Conservation (phyloP, 2,113 vertebrate species). For the Petromus typicus region DNA sequence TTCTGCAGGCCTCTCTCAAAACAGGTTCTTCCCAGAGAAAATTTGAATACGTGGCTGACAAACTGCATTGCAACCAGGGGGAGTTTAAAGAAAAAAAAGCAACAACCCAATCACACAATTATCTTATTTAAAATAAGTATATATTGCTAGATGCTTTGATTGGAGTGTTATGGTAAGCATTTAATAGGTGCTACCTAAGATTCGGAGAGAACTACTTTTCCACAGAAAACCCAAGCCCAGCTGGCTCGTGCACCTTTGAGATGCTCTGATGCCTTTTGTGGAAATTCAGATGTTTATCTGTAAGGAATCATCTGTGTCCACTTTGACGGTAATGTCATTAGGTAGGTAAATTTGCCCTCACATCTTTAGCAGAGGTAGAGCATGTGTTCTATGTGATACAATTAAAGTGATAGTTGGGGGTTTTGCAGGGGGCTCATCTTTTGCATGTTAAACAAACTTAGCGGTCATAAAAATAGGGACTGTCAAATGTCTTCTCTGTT, state of each 20-base stretch:
- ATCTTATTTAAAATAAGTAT: constrained; percentile 74
- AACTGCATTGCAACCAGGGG: constrained; percentile 51
- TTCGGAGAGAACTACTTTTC: constrained; percentile 50
- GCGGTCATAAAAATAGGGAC: constrained; percentile 74
- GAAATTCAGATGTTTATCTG: constrained; percentile 79
- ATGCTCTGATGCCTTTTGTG: constrained; percentile 71
- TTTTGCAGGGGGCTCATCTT: background rate
- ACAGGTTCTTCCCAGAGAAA: constrained; percentile 74
- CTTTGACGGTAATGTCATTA: constrained; percentile 67
- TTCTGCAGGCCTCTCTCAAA: constrained; percentile 82
- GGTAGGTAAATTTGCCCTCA: constrained; percentile 23
- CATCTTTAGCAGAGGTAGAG: constrained; percentile 37
- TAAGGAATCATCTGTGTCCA: constrained; percentile 75
- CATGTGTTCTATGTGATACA: constrained; percentile 29
- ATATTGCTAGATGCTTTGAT: constrained; percentile 55
- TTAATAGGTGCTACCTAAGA: constrained; percentile 67
- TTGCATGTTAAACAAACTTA: constrained; percentile 83
- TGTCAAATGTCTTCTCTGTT: constrained; percentile 79
- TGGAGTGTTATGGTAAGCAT: constrained; percentile 61
- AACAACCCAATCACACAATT: constrained; percentile 61
- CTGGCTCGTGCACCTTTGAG: background rate
- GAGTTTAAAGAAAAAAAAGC: constrained; percentile 32
- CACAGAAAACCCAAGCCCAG: constrained; percentile 46
- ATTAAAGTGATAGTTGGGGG: constrained; percentile 61
- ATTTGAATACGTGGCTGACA: constrained; percentile 65